Conservation (phyloP, 2,797 vertebrate species). For the Emydoidea blandingii region DNA sequence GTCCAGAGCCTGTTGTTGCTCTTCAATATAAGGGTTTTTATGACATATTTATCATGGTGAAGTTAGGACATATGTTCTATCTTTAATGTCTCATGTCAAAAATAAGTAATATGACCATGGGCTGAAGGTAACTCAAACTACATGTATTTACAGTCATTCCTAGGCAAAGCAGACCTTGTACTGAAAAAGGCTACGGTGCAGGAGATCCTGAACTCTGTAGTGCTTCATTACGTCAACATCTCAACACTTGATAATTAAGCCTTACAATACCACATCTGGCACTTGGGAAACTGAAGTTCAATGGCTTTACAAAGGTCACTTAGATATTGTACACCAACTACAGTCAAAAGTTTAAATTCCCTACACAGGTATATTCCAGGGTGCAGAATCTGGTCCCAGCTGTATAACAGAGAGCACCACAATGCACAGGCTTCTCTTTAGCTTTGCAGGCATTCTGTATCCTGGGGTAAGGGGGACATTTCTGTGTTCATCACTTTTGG, state of each 20-base stretch:
- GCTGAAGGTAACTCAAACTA: not conserved
- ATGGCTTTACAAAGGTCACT: not conserved
- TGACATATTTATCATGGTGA: not conserved
- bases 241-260: not conserved
- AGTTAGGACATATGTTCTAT: not conserved
- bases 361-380: not conserved
- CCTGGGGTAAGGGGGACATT: not conserved
- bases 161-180: not conserved
- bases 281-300: not conserved
- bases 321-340: not conserved
- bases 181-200: rapidly evolving
- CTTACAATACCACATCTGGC: not conserved
- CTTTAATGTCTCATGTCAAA: not conserved
- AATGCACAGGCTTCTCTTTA: rapidly evolving
- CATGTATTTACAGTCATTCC: not conserved
- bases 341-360: not conserved
- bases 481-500: not conserved
- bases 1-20: not conserved
- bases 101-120: not conserved
- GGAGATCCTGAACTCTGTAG: not conserved
- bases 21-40: not conserved
- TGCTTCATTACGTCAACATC: not conserved
- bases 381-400: not conserved
- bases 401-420: not conserved
- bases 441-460: not conserved